Evolutionary conservation across 2,888 invertebrate species (phyloP).

Genomic region (Suillia variegata): DNA sequence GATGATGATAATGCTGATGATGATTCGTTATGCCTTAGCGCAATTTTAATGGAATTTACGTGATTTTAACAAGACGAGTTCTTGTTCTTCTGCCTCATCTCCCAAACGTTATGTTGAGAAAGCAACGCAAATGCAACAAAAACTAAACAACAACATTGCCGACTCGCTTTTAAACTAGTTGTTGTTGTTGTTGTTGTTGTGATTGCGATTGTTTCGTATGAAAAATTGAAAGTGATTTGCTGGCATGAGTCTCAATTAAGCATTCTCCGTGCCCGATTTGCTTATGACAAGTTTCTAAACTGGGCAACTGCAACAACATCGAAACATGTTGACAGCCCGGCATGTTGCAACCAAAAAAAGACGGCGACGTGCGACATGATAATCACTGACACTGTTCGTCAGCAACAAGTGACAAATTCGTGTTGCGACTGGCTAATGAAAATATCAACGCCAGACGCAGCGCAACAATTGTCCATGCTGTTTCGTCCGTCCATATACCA

Average conservation of each 20-base stretch:
- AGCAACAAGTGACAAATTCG: slow-evolving; percentile 16
- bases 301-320: too few relatives aligned
- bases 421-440: not conserved
- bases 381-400: not conserved
- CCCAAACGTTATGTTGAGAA: too few relatives aligned
- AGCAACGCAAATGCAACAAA: too few relatives aligned
- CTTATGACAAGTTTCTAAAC: slow-evolving; percentile 30
- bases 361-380: slow-evolving; percentile 12
- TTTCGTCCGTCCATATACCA: too few relatives aligned
- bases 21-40: slow-evolving; percentile 26
- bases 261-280: slow-evolving; percentile 46
- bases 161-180: too few relatives aligned
- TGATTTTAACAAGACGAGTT: slow-evolving; percentile 38
- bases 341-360: not conserved
- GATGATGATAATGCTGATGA: not conserved
- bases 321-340: too few relatives aligned
- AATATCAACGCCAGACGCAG: too few relatives aligned
- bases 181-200: slow-evolving; percentile 2
- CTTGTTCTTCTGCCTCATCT: not conserved
- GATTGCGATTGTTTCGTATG: slow-evolving; percentile 1
- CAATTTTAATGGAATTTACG: slow-evolving; percentile 52
- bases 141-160: too few relatives aligned
- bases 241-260: slow-evolving; percentile 42
- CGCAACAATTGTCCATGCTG: too few relatives aligned
- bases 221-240: slow-evolving; percentile 26